Base-by-base conservation (phyloP, 2,797 vertebrate species). In the Anniella stebbinsi region DNA sequence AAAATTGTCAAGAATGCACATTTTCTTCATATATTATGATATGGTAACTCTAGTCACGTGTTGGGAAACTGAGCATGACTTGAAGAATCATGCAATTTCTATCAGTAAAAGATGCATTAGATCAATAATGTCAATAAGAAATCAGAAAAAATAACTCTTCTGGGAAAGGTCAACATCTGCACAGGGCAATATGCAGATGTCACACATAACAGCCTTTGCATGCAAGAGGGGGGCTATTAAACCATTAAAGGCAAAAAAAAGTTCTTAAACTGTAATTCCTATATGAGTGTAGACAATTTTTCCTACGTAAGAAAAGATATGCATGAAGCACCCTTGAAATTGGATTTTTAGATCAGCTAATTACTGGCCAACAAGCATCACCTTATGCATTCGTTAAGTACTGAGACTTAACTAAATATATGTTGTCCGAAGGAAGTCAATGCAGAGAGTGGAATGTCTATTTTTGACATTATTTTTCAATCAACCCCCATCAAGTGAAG, bases 391-490 rank as follows among this genome's bases (percentile, higher is more conserved):
- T 48, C 60, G 57, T 7, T 6, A 72, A 45, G 38, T 17, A 17
- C 13, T 51, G 66, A 84, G 9, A 76, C 21, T 60, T 36, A 57
- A 60, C 18, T 36, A 28, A 72, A 17, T 75, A 45, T 60, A 23
- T 45, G 9, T 33, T 41, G 76, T 69, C 2, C n/a, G 33, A 45
- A 48, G 25, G 33, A 4, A 5, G 12, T 10, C 30, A 38, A 33
- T 17, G 12, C 15, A 45, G n/a, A 66, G 45, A 51, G 15, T 1
- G 48, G 13, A 60, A 57, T 41, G 51, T 30, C 10, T 17, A 88
- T 69, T 86, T 85, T 23, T 30, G 80, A 89, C 57, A 72, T 90
- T 75, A 57, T 88, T 92, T 33, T 89, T 80, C 60, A 75, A 81
- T 30, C 36, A 76, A 57, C 21, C 45, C 45, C 38, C 23, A 48